Evolutionary conservation across 35 echinoderm and acorn worm species (phyloP), one percentile per base, ranked within the genome.

Genomic region (Lytechinus pictus): DNA sequence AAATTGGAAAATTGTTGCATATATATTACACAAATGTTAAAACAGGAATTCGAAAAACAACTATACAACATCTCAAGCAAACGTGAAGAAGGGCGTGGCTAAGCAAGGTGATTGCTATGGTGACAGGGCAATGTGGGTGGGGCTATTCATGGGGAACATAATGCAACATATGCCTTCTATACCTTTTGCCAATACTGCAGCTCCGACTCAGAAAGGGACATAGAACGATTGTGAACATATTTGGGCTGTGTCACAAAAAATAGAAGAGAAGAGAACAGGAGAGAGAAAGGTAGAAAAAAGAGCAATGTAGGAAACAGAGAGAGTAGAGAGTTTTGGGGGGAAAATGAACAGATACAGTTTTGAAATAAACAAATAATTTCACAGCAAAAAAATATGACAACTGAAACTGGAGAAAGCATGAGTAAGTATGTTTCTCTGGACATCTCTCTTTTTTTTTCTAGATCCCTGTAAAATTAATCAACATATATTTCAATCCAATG

Each of bases 131-230:
- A 79, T n/a, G 66, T 6, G 19, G 66, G 16, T 79, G 66, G 66
- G 66, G 66, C 66, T 79, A 79, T 79, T 14, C 19, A 79, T 79
- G 66, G 66, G 66, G 66, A 79, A 79, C 66, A 79, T 79, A 79
- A 79, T 79, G 66, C 66, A 79, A 79, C 66, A 79, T n/a, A 79
- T 79, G 66, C 66, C 0, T 79, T 79, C 66, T 79, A 79, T 79
- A 93, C 92, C 92, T 97, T 97, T 53, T 99, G 98, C 98, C 98
- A 99, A 97, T 99, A 97, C 94, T 97, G 96, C 27, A 99, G 98
- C 96, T 99, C 95, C 24, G 98, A 97, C 95, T 99, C 98, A 14
- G 98, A 99, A 21, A 99, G 97, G 52, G 98, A 99, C 96, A 99
- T 97, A 86, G 98, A 97, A 94, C 98, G 98, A 86, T 95, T 99